Evolutionary conservation across 2,888 invertebrate genomes (phyloP).

Genomic region (Protodeltote pygarga): DNA sequence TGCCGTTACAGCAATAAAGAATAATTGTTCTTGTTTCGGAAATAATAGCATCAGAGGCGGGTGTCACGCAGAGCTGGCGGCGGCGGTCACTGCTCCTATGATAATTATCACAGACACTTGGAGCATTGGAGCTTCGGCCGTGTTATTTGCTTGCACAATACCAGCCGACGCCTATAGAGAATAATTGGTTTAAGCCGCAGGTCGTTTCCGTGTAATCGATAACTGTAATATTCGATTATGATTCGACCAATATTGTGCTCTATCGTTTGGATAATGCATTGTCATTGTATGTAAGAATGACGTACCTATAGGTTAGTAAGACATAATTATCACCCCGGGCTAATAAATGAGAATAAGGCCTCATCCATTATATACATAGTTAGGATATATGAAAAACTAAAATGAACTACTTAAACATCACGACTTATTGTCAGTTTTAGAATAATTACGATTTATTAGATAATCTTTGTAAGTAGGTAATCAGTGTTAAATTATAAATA

Average conservation of each 20-base stretch:
- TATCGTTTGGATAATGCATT: slow-evolving; percentile 20
- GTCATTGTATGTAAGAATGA: slow-evolving; percentile 18
- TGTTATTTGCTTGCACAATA: slow-evolving; percentile 70
- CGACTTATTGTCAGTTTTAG: no score
- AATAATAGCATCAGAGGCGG: slow-evolving; percentile 58
- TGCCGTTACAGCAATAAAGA: slow-evolving; percentile 57
- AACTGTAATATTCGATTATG: slow-evolving; percentile 39
- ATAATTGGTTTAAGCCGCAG: slow-evolving; percentile 53
- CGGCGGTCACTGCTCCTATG: slow-evolving; percentile 70
- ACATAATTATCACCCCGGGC: no score
- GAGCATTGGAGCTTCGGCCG: slow-evolving; percentile 61
- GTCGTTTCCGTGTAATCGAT: slow-evolving; percentile 56
- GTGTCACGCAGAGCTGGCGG: slow-evolving; percentile 65
- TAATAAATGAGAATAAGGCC: no score
- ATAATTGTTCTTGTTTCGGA: slow-evolving; percentile 64
- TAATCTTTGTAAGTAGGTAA: no score
- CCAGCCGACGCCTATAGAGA: slow-evolving; percentile 49
- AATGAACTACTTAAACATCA: no score
- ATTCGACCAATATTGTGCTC: slow-evolving; percentile 13
- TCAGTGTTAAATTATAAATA: no score
- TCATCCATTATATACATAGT: no score
- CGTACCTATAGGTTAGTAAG: no score
- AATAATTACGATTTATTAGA: no score
- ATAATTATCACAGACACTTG: slow-evolving; percentile 57
- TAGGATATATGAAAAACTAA: no score